Evolutionary conservation across 2,888 invertebrate species (phyloP), one percentile per base, ranked within the genome.

Genomic region (Ypsolopha sequella): DNA sequence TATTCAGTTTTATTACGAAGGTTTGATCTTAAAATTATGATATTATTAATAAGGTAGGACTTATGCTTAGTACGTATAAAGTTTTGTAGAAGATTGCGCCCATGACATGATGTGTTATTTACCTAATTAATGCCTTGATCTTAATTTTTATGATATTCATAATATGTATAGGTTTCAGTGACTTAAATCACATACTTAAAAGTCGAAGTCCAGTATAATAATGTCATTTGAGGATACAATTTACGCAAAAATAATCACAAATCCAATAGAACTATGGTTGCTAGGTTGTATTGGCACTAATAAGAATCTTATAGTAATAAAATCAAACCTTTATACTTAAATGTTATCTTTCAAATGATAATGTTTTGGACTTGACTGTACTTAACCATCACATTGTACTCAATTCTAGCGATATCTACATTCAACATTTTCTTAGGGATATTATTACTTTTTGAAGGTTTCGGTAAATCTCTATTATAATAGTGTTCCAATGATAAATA

Each of bases 31-130:
- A 33, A 35, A 11, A 46, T 34, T 46, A 35, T 11, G 6, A n/a
- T 45, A 10, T 24, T 4, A 73, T 80, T 77, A 74, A 60, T 66
- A 76, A 76, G 68, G 56, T 56, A 58, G 67, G 78, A 80, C 2
- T 24, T 24, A 24, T 24, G 24, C 24, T 24, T 24, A 24, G 24
- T 24, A 24, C 24, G 24, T 24, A 24, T 24, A 24, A 79, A 78
- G 65, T 79, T 78, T 76, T 77, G 73, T 79, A 80, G 81, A 73
- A 71, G 70, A 75, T 76, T 71, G 84, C 80, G 82, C 84, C 84
- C 85, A 85, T 85, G 85, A 85, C 85, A 24, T 24, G 24, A 24
- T 24, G 24, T 3, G 24, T 81, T 85, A 80, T 75, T 63, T 45
- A 46, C 43, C 24, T 43, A 43, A 9, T 9, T n/a, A 24, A 4